These are phyloP conservation scores for Andrena cerasifolii DNA, from an alignment of 1,140 invertebrate species.

Conservation along the genomic window DNA sequence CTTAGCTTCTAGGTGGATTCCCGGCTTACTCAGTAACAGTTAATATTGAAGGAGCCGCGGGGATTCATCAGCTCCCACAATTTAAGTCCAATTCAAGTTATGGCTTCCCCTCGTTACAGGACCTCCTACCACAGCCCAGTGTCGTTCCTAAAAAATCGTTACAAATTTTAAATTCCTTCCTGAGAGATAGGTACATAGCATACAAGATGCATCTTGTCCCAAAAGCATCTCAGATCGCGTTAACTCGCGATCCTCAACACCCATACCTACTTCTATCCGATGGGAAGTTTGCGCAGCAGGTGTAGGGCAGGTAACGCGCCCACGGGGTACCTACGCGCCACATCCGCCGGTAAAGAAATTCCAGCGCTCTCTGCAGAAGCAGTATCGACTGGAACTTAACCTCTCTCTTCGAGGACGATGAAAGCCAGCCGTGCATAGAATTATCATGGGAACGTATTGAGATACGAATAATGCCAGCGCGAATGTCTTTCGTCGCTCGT, in stretches of 20 bases:
- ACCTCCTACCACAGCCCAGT: too few relatives aligned
- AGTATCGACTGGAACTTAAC: slow-evolving; percentile 48
- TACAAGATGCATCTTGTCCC: background rate
- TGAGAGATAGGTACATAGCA: background rate
- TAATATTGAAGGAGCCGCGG: too few relatives aligned
- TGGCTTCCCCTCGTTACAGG: too few relatives aligned
- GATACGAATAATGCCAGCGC: background rate
- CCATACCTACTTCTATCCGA: too few relatives aligned
- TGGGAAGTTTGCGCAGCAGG: slow-evolving; percentile 24
- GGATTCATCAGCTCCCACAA: too few relatives aligned
- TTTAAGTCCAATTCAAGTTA: too few relatives aligned
- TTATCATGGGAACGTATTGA: background rate
- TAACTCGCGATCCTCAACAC: slow-evolving; percentile 1
- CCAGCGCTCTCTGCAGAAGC: background rate
- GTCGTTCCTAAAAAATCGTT: too few relatives aligned
- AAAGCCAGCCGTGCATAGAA: too few relatives aligned
- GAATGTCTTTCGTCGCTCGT: background rate
- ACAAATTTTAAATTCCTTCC: too few relatives aligned
- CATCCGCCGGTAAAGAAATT: slow-evolving; percentile 38
- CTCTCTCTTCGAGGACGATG: slow-evolving; percentile 1
- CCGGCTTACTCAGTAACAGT: too few relatives aligned
- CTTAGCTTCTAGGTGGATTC: too few relatives aligned
- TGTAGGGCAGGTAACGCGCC: slow-evolving; percentile 34
- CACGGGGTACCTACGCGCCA: background rate
- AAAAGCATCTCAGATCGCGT: background rate